Base-by-base conservation (phyloP, 1,140 invertebrate species). In the Saxidomus purpurata region DNA sequence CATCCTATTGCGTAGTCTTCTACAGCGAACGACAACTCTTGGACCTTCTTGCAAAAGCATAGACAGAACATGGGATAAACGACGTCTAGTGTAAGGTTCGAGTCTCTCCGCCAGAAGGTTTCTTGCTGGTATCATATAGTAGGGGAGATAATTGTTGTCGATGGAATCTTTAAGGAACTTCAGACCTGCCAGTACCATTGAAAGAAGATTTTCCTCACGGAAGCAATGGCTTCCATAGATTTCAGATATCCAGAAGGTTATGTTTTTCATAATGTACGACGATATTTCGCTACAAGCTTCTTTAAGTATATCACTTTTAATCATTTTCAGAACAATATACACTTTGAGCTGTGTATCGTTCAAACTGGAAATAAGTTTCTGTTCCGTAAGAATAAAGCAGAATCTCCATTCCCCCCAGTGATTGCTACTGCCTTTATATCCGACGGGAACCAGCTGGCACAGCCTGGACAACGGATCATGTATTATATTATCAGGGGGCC, bases 181-280 rank as follows among this genome's bases (percentile, higher is more conserved):
- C 17, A 47, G 17, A 47, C 8, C 43, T 47, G 17, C 8, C 8
- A 47, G 43, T 8, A 47, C 17, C 43, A 47, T 9, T 47, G 43
- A 8, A 25, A 59, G 1, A 6, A 76, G 19, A 76, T 76, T 47
- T 69, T 67, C 47, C 34, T 17, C 13, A 2, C 13, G 9, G 55
- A 83, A 83, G 3, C 6, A 8, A n/a, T 36, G 22, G 19, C 17
- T 15, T 63, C 52, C 34, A 17, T 22, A 40, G 0, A 0, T 63
- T 83, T 86, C 83, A 31, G 28, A 19, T 31, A 74, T 19, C 83
- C 83, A 86, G n/a, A 74, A 76, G n/a, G 61, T 69, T 15, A 86
- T 34, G 36, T 86, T 74, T 38, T 86, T 86, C 69, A 86, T 86
- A 13, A 86, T 59, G 49, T 52, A 86, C 8, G 83, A 74, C 22